Percentiles rank a stretch among this genome's conserved stretches.
These are phyloP conservation scores for Pipistrellus pipistrellus DNA, from an alignment of 2,797 vertebrate species.

Conservation along the genomic window DNA sequence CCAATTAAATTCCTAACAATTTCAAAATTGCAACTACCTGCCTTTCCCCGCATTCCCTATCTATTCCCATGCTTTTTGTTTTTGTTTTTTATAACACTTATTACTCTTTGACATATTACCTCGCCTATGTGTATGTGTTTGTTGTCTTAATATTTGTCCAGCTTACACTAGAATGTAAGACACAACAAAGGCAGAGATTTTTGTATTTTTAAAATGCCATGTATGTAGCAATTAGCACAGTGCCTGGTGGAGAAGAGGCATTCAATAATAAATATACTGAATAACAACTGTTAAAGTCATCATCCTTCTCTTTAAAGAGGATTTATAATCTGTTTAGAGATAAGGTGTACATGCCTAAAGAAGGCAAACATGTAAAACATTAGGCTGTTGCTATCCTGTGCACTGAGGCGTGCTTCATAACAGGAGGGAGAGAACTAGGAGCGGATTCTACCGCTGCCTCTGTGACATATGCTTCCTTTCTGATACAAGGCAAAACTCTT, in stretches of 20 bases:
- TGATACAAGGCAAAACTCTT: conserved; percentile 30
- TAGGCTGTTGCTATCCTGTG: not conserved
- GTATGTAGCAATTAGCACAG: not conserved
- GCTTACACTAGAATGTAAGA: not conserved
- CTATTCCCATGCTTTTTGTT: not conserved
- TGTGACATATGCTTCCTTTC: conserved; percentile 37
- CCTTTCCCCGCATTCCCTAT: not conserved
- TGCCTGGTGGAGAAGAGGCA: not conserved
- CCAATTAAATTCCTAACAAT: too few species aligned
- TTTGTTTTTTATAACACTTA: not conserved
- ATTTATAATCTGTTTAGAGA: not conserved
- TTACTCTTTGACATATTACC: not conserved
- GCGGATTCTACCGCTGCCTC: not conserved
- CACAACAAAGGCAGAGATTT: not conserved
- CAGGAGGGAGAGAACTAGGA: not conserved
- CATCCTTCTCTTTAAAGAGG: not conserved
- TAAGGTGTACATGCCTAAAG: not conserved
- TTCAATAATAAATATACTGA: not conserved
- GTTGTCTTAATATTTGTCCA: not conserved
- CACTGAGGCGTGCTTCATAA: not conserved
- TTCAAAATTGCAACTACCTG: not conserved
- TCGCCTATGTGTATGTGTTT: not conserved
- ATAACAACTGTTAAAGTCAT: not conserved
- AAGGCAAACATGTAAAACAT: not conserved
- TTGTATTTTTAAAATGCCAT: not conserved